Base-by-base conservation (phyloP, 2,888 invertebrate genomes). In the Andricus curvator region DNA sequence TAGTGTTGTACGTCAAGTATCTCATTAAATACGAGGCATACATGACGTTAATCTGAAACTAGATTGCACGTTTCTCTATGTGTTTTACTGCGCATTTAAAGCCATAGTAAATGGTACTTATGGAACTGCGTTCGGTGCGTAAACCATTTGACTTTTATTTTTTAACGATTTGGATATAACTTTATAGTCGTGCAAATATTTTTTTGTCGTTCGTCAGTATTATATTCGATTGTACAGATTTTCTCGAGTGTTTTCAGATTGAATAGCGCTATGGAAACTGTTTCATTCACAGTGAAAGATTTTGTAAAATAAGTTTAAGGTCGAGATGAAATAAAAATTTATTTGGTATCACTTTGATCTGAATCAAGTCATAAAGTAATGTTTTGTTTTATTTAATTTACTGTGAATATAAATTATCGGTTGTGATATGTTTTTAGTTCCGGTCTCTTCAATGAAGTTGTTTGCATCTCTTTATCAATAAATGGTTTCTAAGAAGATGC, bases 41-140 rank as follows among this genome's bases (percentile, higher is more conserved):
- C 41, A 41, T 67, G 67, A 67, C 67, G 67, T 67, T 67, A 67
- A 67, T 67, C 67, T 67, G 67, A 41, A 67, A 67, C 67, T 67
- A 41, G 67, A 67, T 67, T 67, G 67, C 67, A 67, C 37, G 41
- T 67, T 67, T 67, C 67, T 66, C 67, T 67, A 67, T 67, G 37
- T 41, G 67, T 67, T 67, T 67, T 67, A 67, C 67, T 67, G 41
- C 67, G 41, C 22, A 67, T 67, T 67, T 67, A 67, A 67, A 67
- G 41, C n/a, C n/a, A 41, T 22, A 67, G 41, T 41, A 67, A 67
- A 67, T n/a, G 37, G 67, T 37, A 37, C 37, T 37, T 41, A 67
- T 37, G n/a, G 62, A 15, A 29, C 25, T 66, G 66, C 66, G 20
- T 66, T 67, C n/a, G 67, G 67, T 67, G 67, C 41, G 22, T 67